phyloP scores from a whole-genome alignment of 2,888 invertebrate genomes.

The Nesidiocoris tenuis region DNA sequence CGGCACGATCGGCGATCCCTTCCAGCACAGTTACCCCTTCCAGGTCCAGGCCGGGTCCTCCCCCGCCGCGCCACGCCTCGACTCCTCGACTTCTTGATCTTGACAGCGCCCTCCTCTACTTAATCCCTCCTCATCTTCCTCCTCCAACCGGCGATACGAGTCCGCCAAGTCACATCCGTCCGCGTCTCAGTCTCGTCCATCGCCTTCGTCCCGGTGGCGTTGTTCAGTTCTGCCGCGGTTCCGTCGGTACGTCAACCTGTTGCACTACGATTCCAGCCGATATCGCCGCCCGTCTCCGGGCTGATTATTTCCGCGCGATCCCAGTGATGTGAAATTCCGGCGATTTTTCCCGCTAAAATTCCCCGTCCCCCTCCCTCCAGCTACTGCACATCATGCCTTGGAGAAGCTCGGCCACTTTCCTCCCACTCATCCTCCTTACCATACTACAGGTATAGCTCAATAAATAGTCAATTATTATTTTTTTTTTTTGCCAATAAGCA shows the following conservation, averaged over 20 bases:
- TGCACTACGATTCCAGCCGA: background rate
- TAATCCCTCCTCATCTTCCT: background rate
- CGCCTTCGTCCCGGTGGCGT: background rate
- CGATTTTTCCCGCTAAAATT: background rate
- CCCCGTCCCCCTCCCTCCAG: background rate
- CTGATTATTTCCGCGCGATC: background rate
- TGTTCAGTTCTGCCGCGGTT: background rate
- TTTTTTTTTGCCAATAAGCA: too few species aligned
- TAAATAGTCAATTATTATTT: background rate
- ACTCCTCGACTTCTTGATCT: background rate
- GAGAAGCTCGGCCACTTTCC: constrained; percentile 24
- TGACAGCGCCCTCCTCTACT: background rate
- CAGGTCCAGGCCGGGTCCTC: background rate
- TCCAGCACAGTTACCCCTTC: background rate
- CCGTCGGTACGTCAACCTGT: background rate
- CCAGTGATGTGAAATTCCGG: background rate
- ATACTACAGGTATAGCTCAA: constrained; percentile 6
- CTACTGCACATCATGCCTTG: constrained; percentile 31
- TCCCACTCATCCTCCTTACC: constrained; percentile 30
- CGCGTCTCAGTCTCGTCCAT: background rate
- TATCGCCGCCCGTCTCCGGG: background rate
- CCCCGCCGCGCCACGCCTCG: background rate
- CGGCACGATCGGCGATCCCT: too few species aligned
- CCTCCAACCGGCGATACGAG: background rate
- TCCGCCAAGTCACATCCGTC: background rate